These are phyloP conservation scores for Troglohyphantes excavatus DNA, from an alignment of 2,888 invertebrate species.

Conservation along the genomic window DNA sequence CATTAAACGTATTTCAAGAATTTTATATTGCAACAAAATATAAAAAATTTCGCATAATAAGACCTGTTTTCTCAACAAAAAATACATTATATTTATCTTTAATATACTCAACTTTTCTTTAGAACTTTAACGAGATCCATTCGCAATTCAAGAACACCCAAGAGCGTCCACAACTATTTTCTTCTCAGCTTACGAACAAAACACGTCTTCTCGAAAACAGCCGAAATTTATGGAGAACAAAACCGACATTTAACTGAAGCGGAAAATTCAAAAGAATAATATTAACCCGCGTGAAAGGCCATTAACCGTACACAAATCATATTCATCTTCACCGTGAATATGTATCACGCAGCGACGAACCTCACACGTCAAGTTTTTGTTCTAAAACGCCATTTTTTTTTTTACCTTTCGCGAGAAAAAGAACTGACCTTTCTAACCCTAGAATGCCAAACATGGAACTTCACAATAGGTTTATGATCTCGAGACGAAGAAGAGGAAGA, in stretches of 20 bases:
- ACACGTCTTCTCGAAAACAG: background rate
- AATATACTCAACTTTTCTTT: no score
- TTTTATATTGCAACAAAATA: no score
- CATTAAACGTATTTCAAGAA: no score
- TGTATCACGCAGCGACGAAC: background rate
- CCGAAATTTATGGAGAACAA: constrained; percentile 9
- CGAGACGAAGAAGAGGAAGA: background rate
- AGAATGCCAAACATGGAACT: constrained; percentile 12
- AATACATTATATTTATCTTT: no score
- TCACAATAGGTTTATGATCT: constrained; percentile 12
- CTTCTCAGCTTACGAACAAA: background rate
- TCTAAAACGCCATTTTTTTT: background rate
- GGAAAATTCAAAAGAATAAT: constrained; percentile 36
- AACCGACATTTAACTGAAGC: background rate
- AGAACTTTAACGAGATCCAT: no score
- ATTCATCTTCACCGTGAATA: background rate
- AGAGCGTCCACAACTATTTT: no score
- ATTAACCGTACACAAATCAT: background rate
- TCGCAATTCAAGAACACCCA: no score
- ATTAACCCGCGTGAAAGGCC: constrained; percentile 7
- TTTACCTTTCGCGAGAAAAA: background rate
- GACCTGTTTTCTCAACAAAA: no score
- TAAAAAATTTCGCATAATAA: no score
- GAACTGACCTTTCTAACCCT: background rate
- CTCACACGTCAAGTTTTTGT: background rate